Base-by-base conservation (phyloP, 2,797 vertebrate species). In the Tauraco hartlaubi region DNA sequence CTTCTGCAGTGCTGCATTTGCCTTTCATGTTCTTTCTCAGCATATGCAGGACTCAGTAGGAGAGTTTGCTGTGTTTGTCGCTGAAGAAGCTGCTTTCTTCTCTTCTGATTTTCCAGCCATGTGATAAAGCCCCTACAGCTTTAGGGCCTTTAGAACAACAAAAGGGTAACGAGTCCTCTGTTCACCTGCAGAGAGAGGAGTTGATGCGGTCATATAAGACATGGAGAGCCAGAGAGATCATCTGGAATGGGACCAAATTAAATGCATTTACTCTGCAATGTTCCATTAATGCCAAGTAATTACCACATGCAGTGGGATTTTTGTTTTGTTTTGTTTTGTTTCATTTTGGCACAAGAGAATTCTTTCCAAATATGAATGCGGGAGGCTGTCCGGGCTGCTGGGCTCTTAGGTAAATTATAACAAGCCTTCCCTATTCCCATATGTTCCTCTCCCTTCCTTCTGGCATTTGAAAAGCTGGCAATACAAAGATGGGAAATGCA, bases 261-360 rank as follows among this genome's bases (percentile, higher is more conserved):
- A 96, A 96, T 96, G 92, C 92, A 80, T 96, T 97, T 97, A 68
- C 87, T 91, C 91, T 94, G 90, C 92, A 90, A 75, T 95, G 92
- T 95, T 96, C 94, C 94, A 96, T 96, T 97, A 96, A 93, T 94
- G 91, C 95, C 95, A 95, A 97, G 95, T 94, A 97, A 97, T 97
- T 97, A 96, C 83, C 91, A 95, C 88, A 91, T 94, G 52, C 84
- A 61, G 79, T 87, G 88, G 79, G 85, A 89, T 93, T 96, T 96
- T 90, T 74, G 76, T 94, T 95, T 96, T 91, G 76, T 79, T 91
- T 85, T 68, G 83, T 91, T 97, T 96, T 94, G 94, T 96, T 97
- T 96, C 75, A 73, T 94, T 96, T 90, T 95, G 92, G 76, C 91
- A 93, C 86, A 75, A 82, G 92, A 85, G 86, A 91, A 56, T 96